Evolutionary conservation across 2,797 vertebrate genomes (phyloP).

Genomic region (Hyperoplus immaculatus): DNA sequence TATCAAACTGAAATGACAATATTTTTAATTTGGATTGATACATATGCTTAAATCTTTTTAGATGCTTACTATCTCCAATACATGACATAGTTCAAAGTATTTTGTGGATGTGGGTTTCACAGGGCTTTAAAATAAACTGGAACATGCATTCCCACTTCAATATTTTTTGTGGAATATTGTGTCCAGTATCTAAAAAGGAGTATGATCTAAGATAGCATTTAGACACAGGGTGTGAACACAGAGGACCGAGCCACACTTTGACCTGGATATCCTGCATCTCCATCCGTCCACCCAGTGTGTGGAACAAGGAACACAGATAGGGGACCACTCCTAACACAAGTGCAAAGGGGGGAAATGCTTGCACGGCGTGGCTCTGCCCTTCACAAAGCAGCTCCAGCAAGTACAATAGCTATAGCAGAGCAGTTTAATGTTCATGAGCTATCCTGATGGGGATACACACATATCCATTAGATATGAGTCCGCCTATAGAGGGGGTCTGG

Average conservation of each 20-base stretch:
- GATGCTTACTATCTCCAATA: too few species aligned
- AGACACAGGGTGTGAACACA: slow-evolving; percentile 51
- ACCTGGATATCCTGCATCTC: slow-evolving; percentile 81
- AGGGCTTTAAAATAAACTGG: slow-evolving; percentile 10
- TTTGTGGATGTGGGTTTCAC: too few species aligned
- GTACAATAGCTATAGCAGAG: slow-evolving; percentile 53
- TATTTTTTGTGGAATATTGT: neutral
- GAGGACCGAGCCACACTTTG: slow-evolving; percentile 68
- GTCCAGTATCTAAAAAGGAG: slow-evolving; percentile 28
- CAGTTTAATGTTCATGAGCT: slow-evolving; percentile 75
- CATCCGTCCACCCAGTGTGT: slow-evolving; percentile 61
- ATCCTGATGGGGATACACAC: slow-evolving; percentile 70
- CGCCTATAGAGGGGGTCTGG: slow-evolving; percentile 61
- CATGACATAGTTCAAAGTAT: too few species aligned
- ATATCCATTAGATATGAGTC: slow-evolving; percentile 75
- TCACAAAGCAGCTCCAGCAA: slow-evolving; percentile 52
- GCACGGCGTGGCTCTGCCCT: slow-evolving; percentile 54
- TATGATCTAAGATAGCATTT: too few species aligned
- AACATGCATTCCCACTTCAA: slow-evolving; percentile 23
- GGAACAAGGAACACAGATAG: slow-evolving; percentile 60
- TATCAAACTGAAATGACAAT: too few species aligned
- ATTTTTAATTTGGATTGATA: too few species aligned
- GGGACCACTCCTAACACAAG: slow-evolving; percentile 55
- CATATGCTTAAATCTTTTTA: too few species aligned
- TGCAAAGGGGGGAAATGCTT: slow-evolving; percentile 71